phyloP scores from a whole-genome alignment of 2,113 vertebrate species.

The Porphyrio hochstetteri region DNA sequence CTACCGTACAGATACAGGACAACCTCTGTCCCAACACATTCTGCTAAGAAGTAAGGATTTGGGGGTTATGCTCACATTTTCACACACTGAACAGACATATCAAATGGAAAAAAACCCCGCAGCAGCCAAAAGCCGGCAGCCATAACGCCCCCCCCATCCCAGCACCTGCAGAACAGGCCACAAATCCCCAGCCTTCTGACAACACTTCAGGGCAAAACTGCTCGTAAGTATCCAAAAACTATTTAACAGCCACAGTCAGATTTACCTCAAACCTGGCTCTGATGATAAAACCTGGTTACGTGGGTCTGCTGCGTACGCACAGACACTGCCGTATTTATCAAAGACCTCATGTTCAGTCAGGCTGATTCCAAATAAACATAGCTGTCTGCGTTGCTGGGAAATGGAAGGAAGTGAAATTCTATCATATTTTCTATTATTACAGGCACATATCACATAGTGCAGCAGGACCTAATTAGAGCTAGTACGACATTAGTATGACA shows the following conservation, averaged over 20 bases:
- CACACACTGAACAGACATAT: neutral
- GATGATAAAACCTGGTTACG: neutral
- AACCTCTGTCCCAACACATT: neutral
- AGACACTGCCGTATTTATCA: neutral
- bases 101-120: neutral
- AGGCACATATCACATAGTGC: neutral
- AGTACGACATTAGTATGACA: neutral
- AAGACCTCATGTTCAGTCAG: neutral
- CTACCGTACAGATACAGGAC: neutral
- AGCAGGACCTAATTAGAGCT: neutral
- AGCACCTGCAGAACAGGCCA: neutral
- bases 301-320: rapidly evolving
- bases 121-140: neutral
- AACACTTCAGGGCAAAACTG: neutral
- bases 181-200: neutral
- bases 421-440: neutral
- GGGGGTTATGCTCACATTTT: neutral
- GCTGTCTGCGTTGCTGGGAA: neutral
- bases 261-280: neutral
- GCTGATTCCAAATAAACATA: neutral
- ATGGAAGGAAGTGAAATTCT: neutral
- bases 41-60: neutral
- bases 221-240: neutral
- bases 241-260: neutral
- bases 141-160: rapidly evolving